A percentile compares a stretch with the other conserved stretches of the same genome.
phyloP scores from a whole-genome alignment of 2,113 vertebrate species.

The Corythaeola cristata region DNA sequence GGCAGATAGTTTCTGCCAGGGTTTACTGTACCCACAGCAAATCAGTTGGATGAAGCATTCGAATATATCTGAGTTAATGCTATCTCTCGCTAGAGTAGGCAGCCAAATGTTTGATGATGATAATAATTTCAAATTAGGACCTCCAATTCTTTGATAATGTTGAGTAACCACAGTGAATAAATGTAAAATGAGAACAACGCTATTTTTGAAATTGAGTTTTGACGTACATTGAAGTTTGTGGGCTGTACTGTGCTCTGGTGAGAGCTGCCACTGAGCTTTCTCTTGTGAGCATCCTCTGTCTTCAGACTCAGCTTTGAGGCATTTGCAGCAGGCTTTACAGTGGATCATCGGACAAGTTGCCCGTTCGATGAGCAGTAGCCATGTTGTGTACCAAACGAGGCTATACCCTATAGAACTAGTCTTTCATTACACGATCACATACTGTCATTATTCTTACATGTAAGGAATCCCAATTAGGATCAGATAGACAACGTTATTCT shows the following conservation, averaged over 20 bases:
- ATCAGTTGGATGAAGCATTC: neutral
- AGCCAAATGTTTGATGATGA: neutral
- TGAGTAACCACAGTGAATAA: neutral
- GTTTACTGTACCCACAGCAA: neutral
- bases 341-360: neutral
- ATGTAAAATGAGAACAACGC: neutral
- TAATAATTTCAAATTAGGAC: neutral
- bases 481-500: neutral
- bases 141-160: neutral
- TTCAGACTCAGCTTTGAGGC: neutral
- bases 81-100: neutral
- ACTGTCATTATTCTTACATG: rapidly evolving
- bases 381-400: neutral
- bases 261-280: neutral
- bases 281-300: neutral
- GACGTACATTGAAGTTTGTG: neutral
- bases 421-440: neutral
- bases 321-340: neutral
- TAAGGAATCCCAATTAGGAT: neutral
- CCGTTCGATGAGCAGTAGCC: neutral
- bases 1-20: neutral
- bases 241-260: neutral
- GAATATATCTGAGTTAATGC: neutral
- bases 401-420: neutral
- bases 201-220: neutral